phyloP scores from a whole-genome alignment of 2,888 invertebrate species.

The Cordylochernes scorpioides region DNA sequence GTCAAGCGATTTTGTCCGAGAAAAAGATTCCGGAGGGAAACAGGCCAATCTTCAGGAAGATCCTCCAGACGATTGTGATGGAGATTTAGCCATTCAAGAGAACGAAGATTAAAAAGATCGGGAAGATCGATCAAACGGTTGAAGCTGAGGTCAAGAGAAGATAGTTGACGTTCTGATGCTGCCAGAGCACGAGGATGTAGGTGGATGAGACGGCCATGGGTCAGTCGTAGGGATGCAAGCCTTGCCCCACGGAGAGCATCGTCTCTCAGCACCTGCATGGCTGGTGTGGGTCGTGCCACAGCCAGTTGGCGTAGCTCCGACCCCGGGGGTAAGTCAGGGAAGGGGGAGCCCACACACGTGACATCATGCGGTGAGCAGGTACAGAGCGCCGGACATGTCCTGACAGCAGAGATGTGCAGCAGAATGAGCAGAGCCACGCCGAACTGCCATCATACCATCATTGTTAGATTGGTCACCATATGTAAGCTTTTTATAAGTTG shows the following conservation, averaged over 20 bases:
- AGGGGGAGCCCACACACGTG: too few species aligned
- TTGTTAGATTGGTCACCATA: too few species aligned
- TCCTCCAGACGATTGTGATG: conserved; percentile 13
- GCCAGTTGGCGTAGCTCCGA: too few species aligned
- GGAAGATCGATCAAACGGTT: conserved; percentile 5
- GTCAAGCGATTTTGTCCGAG: conserved; percentile 14
- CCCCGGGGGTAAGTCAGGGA: too few species aligned
- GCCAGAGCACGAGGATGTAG: conserved; percentile 8
- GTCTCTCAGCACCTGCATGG: conserved; percentile 7
- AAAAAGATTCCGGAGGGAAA: conserved; percentile 18
- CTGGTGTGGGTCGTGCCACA: too few species aligned
- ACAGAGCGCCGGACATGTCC: too few species aligned
- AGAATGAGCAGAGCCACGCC: too few species aligned
- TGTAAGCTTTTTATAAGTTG: too few species aligned
- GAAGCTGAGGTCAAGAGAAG: conserved; percentile 10
- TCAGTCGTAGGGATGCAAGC: conserved; percentile 10
- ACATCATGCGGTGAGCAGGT: too few species aligned
- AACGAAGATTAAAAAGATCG: conserved; percentile 4
- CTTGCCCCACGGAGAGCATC: conserved; percentile 9
- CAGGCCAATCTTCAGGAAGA: too few species aligned
- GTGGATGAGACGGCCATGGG: conserved; percentile 8
- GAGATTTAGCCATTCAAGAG: conserved; percentile 14
- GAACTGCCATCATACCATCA: too few species aligned
- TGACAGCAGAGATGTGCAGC: too few species aligned
- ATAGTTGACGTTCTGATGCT: conserved; percentile 7